A percentile compares a stretch with the other conserved stretches of the same genome.
Conservation (phyloP, 2,797 vertebrate genomes). For the Acanthurus lineatus region DNA sequence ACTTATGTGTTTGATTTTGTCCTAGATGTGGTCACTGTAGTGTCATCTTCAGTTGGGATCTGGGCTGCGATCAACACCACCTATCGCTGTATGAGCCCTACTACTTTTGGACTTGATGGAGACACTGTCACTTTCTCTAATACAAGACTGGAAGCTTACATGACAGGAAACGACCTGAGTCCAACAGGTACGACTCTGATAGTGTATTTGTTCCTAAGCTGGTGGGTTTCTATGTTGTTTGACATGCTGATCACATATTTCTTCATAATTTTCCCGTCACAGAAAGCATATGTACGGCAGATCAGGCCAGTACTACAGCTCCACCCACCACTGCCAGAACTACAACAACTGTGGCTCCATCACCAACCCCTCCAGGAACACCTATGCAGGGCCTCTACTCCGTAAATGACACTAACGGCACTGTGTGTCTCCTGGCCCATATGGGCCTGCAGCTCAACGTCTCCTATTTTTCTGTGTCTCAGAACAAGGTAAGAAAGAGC, state of each 20-base stretch:
- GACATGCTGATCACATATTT: neutral
- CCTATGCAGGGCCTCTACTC: conserved; percentile 85
- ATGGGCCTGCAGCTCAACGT: conserved; percentile 93
- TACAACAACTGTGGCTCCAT: conserved; percentile 55
- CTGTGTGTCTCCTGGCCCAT: conserved; percentile 81
- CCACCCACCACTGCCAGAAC: conserved; percentile 67
- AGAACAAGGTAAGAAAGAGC: conserved; percentile 80
- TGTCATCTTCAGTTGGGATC: conserved; percentile 77
- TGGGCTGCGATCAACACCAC: conserved; percentile 86
- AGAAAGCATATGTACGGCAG: conserved; percentile 90
- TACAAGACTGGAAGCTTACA: conserved; percentile 90
- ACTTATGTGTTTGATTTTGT: conserved; percentile 4
- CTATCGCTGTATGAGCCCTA: conserved; percentile 87
- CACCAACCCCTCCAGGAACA: conserved; percentile 65
- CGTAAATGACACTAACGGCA: conserved; percentile 77
- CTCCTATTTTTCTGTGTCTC: conserved; percentile 82
- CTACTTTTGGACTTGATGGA: conserved; percentile 64
- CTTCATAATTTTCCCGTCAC: conserved; percentile 21
- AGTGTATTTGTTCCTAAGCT: neutral
- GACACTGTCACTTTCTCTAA: conserved; percentile 84
- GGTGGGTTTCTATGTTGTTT: neutral
- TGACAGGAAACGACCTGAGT: conserved; percentile 86
- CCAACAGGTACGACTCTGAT: conserved; percentile 80
- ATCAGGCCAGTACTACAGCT: conserved; percentile 63
- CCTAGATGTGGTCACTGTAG: conserved; percentile 74